Percentiles rank a stretch among this genome's conserved stretches.
phyloP scores from a whole-genome alignment of 2,888 invertebrate genomes.

The Athrips mouffetella region DNA sequence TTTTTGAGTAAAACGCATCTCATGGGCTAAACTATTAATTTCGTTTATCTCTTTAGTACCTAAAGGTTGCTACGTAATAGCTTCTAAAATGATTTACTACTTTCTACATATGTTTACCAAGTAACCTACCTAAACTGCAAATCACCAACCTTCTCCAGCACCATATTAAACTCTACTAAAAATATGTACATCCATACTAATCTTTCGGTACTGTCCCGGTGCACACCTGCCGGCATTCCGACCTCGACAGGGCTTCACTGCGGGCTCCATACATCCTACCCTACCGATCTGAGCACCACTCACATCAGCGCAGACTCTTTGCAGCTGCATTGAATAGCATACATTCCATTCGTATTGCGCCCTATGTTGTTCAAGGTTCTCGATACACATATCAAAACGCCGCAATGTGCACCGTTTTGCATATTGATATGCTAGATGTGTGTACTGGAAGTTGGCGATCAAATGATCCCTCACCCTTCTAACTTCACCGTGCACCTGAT shows the following conservation, averaged over 20 bases:
- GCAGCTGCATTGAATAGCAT: background rate
- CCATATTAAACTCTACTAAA: background rate
- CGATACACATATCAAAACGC: background rate
- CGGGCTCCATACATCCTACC: conserved; percentile 29
- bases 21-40: no score
- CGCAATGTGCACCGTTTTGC: background rate
- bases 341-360: background rate
- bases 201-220: conserved; percentile 26
- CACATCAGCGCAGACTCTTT: background rate
- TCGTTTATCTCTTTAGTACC: no score
- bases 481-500: conserved; percentile 24
- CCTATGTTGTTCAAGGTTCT: background rate
- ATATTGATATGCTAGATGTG: no score
- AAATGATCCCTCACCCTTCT: conserved; percentile 6
- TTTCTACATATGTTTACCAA: no score
- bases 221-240: conserved; percentile 74
- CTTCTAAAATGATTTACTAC: no score
- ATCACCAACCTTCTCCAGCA: background rate
- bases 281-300: conserved; percentile 25
- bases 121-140: no score
- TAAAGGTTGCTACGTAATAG: no score
- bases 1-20: no score
- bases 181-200: conserved; percentile 39
- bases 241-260: conserved; percentile 55
- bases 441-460: background rate